Evolutionary conservation across 2,888 invertebrate species (phyloP).

Genomic region (Lacanobia wlatinum): DNA sequence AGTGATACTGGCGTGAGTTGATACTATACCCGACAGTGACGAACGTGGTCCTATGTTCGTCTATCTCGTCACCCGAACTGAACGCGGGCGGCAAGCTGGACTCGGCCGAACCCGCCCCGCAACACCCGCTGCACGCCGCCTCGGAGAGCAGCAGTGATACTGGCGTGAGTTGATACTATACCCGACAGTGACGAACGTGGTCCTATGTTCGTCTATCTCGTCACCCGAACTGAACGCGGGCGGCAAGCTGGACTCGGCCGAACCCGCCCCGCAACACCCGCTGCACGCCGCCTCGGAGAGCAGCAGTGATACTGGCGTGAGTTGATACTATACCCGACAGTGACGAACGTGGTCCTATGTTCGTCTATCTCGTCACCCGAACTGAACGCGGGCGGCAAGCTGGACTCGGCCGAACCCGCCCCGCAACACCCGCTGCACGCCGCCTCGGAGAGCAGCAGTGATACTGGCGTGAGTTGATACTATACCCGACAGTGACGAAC

Average conservation of each 20-base stretch:
- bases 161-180: too few relatives aligned
- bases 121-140: constrained; percentile 50
- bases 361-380: constrained; percentile 89
- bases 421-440: constrained; percentile 54
- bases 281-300: constrained; percentile 74
- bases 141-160: constrained; percentile 80
- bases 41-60: constrained; percentile 78
- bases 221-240: constrained; percentile 85
- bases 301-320: constrained; percentile 84
- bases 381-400: constrained; percentile 72
- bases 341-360: constrained; percentile 73
- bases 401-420: constrained; percentile 54
- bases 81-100: constrained; percentile 65
- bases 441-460: constrained; percentile 80
- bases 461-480: constrained; percentile 3
- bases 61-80: constrained; percentile 88
- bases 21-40: constrained; percentile 39
- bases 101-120: constrained; percentile 55
- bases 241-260: constrained; percentile 48
- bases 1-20: constrained; percentile 85
- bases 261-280: constrained; percentile 56
- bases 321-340: constrained; percentile 50
- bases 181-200: constrained; percentile 60
- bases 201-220: constrained; percentile 84
- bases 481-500: constrained; percentile 49